Base-by-base conservation (phyloP, 2,113 vertebrate genomes). In the Grantiella picta region DNA sequence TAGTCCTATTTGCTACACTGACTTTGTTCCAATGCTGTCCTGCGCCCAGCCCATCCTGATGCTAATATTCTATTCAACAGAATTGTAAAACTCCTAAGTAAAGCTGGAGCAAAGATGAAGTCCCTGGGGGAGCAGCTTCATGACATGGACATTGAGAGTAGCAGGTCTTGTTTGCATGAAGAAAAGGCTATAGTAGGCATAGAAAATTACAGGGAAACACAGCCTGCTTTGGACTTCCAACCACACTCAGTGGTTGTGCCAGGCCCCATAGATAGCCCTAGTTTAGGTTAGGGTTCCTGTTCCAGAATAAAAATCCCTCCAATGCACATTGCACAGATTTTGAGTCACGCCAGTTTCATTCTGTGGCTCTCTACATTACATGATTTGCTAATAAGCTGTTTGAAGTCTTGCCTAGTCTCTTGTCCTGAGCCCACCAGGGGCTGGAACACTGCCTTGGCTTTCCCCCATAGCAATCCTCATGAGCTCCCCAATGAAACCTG, bases 291-390 rank as follows among this genome's bases (percentile, higher is more conserved):
- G 40, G 29, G 47, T 52, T 5, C 12, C 15, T 57, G 8, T 38
- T 82, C 38, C 49, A 59, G 25, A 68, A 25, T 36, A 54, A 66
- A 90, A 70, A 59, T 28, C 47, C 25, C 59, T 31, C 18, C 44
- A 28, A 13, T 0, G 2, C 11, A 22, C 10, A 0, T 19, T 38
- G 25, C 12, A 9, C 29, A 29, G 54, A 18, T 21, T 25, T 0
- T 7, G 45, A 60, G n/a, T 61, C 25, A 33, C 12, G 19, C 31
- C 15, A 18, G 9, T 35, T 86, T 57, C 9, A 7, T 82, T 59
- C 20, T 36, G 8, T 9, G 60, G 23, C 10, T 86, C 23, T 71
- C 18, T 71, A 7, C 45, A 24, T 44, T 22, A 14, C 23, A 2
- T 8, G 21, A 21, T 60, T 63, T 63, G 10, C 25, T 29, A 49